Conservation (phyloP, 2,888 invertebrate species). For the Drosophila mimica region DNA sequence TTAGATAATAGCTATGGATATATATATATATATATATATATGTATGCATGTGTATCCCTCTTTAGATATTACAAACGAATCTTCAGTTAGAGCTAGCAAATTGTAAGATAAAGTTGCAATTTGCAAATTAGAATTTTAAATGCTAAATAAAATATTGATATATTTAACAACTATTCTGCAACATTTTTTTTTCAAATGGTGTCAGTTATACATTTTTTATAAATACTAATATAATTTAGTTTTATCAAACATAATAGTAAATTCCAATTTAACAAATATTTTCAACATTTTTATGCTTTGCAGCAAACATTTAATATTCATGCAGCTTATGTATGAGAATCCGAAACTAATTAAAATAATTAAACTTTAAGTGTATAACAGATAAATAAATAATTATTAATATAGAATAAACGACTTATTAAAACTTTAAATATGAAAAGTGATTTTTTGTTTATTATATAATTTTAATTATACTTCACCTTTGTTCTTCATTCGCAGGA, state of each 20-base stretch:
- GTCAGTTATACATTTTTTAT: neutral
- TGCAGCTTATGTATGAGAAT: neutral
- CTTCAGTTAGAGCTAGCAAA: neutral
- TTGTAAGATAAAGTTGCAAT: neutral
- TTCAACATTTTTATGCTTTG: neutral
- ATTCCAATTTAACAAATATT: neutral
- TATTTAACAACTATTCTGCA: neutral
- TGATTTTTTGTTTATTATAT: neutral
- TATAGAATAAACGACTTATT: neutral
- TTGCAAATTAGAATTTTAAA: neutral
- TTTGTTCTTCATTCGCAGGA: constrained; percentile 86
- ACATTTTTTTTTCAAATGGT: neutral
- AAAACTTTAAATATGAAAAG: neutral
- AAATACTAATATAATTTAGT: neutral
- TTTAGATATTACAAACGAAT: neutral
- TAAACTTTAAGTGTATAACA: neutral
- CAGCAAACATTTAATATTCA: neutral
- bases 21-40: neutral
- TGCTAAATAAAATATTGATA: neutral
- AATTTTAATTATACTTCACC: neutral
- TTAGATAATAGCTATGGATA: neutral
- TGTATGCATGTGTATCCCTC: neutral
- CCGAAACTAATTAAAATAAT: neutral
- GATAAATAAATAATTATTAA: neutral
- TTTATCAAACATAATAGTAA: neutral